Evolutionary conservation across 2,888 invertebrate species (phyloP).

Genomic region (Endotricha flammealis): DNA sequence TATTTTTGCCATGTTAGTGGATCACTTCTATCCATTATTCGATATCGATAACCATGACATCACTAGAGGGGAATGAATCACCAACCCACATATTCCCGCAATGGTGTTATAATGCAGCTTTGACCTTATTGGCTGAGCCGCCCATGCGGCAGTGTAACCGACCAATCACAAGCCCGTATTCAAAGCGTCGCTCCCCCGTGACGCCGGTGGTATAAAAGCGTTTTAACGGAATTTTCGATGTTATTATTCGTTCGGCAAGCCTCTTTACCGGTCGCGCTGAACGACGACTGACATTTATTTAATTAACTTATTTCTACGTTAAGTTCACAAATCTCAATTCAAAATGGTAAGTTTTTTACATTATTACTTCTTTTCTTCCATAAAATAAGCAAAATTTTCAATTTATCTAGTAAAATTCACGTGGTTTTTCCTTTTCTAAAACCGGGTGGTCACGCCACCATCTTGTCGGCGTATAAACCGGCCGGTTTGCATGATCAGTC

Average conservation of each 20-base stretch:
- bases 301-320: conserved; percentile 66
- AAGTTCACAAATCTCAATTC: conserved; percentile 68
- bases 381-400: neutral
- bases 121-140: conserved; percentile 64
- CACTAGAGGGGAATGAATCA: conserved; percentile 45
- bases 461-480: conserved; percentile 53
- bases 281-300: conserved; percentile 69
- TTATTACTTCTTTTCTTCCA: conserved; percentile 18
- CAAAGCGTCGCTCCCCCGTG: conserved; percentile 73
- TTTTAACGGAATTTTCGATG: conserved; percentile 56
- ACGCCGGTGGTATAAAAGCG: conserved; percentile 76
- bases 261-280: conserved; percentile 82
- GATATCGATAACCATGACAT: conserved; percentile 20
- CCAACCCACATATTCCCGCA: conserved; percentile 71
- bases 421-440: conserved; percentile 21
- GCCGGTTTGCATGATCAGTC: conserved; percentile 20
- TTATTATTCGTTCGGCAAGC: conserved; percentile 83
- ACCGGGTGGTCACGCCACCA: conserved; percentile 60
- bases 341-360: conserved; percentile 68
- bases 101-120: conserved; percentile 68
- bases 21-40: too few species aligned
- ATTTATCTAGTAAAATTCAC: conserved; percentile 14
- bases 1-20: too few species aligned
- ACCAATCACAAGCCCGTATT: conserved; percentile 65
- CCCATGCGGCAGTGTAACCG: conserved; percentile 57